These are phyloP conservation scores for Halcyon chelicuti DNA, from an alignment of 2,797 vertebrate genomes.

Conservation along the genomic window DNA sequence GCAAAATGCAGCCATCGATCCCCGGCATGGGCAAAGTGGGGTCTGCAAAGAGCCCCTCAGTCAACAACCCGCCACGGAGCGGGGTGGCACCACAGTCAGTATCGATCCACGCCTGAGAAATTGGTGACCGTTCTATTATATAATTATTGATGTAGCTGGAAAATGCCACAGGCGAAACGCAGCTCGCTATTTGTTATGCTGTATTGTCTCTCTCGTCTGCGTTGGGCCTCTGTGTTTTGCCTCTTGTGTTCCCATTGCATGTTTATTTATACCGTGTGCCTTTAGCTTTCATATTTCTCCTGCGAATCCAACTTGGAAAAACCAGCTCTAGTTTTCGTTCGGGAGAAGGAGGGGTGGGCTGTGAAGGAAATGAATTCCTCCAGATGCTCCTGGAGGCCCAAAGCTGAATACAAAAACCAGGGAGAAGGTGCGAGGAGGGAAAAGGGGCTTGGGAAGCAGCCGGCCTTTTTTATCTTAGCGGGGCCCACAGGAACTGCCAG, in stretches of 20 bases:
- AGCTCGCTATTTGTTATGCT: conserved; percentile 81
- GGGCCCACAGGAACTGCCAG: conserved; percentile 23
- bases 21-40: background rate
- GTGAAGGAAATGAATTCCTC: conserved; percentile 72
- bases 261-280: conserved; percentile 81
- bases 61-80: background rate
- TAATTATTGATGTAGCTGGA: conserved; percentile 82
- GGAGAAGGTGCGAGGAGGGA: background rate
- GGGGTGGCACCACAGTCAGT: conserved; percentile 30
- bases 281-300: conserved; percentile 83
- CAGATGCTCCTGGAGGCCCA: conserved; percentile 30
- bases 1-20: conserved; percentile 25
- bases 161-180: conserved; percentile 78
- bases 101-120: conserved; percentile 75
- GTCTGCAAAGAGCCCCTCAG: background rate
- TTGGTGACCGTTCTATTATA: conserved; percentile 76
- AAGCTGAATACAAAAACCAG: conserved; percentile 66
- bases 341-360: conserved; percentile 48
- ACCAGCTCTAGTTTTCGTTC: conserved; percentile 54
- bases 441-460: conserved; percentile 24
- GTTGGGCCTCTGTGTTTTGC: conserved; percentile 63
- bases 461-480: conserved; percentile 4
- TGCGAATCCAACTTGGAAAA: conserved; percentile 77
- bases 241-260: conserved; percentile 80
- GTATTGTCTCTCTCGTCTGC: conserved; percentile 76